Base-by-base conservation (phyloP, 2,888 invertebrate genomes). In the Napeogenes inachia region DNA sequence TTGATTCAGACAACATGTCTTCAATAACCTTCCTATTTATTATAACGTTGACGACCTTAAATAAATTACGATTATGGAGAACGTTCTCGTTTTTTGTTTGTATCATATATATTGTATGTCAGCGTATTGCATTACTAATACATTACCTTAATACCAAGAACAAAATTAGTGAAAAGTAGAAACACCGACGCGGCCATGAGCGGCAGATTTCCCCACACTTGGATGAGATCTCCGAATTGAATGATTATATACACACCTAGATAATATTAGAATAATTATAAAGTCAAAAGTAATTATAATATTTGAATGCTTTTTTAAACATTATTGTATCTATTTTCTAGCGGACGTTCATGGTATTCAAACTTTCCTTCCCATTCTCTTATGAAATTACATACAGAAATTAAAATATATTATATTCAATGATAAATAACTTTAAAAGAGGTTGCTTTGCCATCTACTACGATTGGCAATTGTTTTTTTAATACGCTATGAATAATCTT, bases 191-290 rank as follows among this genome's bases (percentile, higher is more conserved):
- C 77, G 0, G 83, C 84, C 88, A 87, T 87, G 4, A 80, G 70
- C 0, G 75, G 61, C 2, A 89, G 60, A 65, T 88, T 71, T 0
- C 87, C 88, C 85, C 88, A 85, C 4, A 87, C 80, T 61, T 79
- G 70, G 32, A 81, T 68, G 61, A 92, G 70, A 64, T 89, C 87
- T 0, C 84, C 81, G 0, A 81, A 67, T 75, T 92, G 91, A 0
- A 83, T 76, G 4, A 85, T 70, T 4, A 85, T 65, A 61, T 82
- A 83, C 12, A 78, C 73, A 12, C 87, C 85, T 83, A 69, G 64
- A 35, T 13, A 33, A 42, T 10, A 42, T 6, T 10, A 42, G 1
- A 42, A 42, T 2, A 42, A 42, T 42, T 3, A 12, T 42, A 42
- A 42, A 42, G 10, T 10, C 8, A 6, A 38, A 38, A 38, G 38